phyloP scores from a whole-genome alignment of 2,113 vertebrate genomes.

The Gila orcuttii region DNA sequence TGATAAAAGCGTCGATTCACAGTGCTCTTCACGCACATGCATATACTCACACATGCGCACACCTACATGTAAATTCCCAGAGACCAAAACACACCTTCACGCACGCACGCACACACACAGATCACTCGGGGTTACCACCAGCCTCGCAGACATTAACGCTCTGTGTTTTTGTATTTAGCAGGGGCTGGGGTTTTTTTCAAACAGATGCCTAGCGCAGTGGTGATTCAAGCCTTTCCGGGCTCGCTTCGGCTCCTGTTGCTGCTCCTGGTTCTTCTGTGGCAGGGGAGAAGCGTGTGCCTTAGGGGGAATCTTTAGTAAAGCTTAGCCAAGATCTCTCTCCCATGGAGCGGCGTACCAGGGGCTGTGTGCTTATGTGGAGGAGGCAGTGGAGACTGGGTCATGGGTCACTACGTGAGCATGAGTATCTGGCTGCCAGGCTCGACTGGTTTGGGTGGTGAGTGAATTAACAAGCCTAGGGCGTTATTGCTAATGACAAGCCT shows the following conservation, averaged over 20 bases:
- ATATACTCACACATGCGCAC: constrained; percentile 36
- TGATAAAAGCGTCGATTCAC: constrained; percentile 59
- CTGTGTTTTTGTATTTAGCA: constrained; percentile 51
- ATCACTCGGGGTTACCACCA: constrained; percentile 58
- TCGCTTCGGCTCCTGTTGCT: constrained; percentile 38
- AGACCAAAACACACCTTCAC: constrained; percentile 35
- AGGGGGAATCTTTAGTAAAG: constrained; percentile 59
- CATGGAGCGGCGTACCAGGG: constrained; percentile 66
- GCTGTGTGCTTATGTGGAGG: constrained; percentile 79
- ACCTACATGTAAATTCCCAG: constrained; percentile 33
- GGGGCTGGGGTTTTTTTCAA: constrained; percentile 56
- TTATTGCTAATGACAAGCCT: constrained; percentile 43
- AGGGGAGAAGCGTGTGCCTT: constrained; percentile 57
- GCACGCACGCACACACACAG: constrained; percentile 39
- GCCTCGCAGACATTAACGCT: constrained; percentile 54
- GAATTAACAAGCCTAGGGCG: constrained; percentile 56
- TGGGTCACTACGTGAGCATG: constrained; percentile 71
- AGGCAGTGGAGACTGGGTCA: constrained; percentile 71
- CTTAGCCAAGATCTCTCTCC: constrained; percentile 56
- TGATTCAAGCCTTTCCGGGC: constrained; percentile 60
- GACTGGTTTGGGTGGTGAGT: constrained; percentile 56
- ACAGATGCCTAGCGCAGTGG: constrained; percentile 49
- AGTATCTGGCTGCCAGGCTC: constrained; percentile 57
- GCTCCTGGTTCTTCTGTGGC: constrained; percentile 39
- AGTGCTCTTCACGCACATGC: constrained; percentile 49